Percentiles rank a stretch among this genome's conserved stretches.
Evolutionary conservation across 2,797 vertebrate genomes (phyloP).

Genomic region (Xenentodon cancila): DNA sequence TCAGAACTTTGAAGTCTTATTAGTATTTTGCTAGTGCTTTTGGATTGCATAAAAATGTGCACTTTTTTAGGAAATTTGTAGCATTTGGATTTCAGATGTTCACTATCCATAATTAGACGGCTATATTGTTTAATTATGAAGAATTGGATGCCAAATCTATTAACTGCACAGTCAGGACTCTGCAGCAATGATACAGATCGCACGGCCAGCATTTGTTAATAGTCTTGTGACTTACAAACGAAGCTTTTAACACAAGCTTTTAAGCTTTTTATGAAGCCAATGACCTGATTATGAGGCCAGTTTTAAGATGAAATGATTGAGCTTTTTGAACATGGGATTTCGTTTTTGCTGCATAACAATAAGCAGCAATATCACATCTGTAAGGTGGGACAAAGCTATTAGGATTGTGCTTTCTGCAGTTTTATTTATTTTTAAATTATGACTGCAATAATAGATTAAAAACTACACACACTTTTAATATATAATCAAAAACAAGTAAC

Average conservation of each 20-base stretch:
- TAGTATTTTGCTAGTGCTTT: no score
- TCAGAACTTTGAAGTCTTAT: no score
- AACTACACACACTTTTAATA: background rate
- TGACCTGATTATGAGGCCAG: constrained; percentile 66
- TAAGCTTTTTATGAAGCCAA: constrained; percentile 61
- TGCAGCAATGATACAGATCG: constrained; percentile 53
- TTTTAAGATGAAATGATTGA: constrained; percentile 35
- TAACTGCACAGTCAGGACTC: constrained; percentile 2
- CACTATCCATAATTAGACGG: constrained; percentile 21
- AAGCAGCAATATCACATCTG: constrained; percentile 9
- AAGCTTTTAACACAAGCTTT: constrained; percentile 50
- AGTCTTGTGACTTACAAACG: constrained; percentile 55
- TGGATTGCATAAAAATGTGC: background rate
- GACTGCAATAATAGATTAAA: background rate
- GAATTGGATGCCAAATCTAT: constrained; percentile 38
- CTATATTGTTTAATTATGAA: constrained; percentile 38
- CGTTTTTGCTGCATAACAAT: constrained; percentile 17
- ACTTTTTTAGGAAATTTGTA: constrained; percentile 26
- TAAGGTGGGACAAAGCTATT: constrained; percentile 1
- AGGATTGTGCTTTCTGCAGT: background rate
- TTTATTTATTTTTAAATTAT: background rate
- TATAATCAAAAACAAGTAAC: background rate
- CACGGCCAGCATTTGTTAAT: constrained; percentile 49
- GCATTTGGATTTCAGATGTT: constrained; percentile 35
- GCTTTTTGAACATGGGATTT: constrained; percentile 23